These are phyloP conservation scores for Drosophila teissieri DNA, from an alignment of 1,140 invertebrate species.

Conservation along the genomic window DNA sequence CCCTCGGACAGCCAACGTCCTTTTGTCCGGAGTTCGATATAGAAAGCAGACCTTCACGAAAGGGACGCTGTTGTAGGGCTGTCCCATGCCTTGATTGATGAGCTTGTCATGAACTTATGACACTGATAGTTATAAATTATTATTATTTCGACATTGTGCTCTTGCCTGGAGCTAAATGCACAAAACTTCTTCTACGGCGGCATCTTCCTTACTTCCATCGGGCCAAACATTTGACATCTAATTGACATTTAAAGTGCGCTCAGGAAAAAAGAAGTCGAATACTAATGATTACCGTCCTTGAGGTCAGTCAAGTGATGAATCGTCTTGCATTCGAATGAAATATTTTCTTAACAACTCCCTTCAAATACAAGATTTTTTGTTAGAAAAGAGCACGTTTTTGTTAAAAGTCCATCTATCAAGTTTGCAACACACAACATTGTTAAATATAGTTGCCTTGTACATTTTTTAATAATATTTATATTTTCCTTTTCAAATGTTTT, in stretches of 20 bases:
- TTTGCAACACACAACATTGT: too few species aligned
- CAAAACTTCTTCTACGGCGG: constrained; percentile 41
- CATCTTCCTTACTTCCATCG: neutral
- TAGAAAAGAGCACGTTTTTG: too few species aligned
- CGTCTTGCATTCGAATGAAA: constrained; percentile 7
- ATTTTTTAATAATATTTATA: too few species aligned
- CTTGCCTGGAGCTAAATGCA: constrained; percentile 42
- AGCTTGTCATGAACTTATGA: constrained; percentile 82
- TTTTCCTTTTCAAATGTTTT: too few species aligned
- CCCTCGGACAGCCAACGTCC: constrained; percentile 41
- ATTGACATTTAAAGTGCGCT: constrained; percentile 76
- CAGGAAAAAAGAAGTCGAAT: constrained; percentile 8
- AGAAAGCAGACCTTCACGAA: constrained; percentile 6
- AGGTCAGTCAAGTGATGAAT: constrained; percentile 36
- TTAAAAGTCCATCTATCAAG: too few species aligned
- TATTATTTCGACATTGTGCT: constrained; percentile 77
- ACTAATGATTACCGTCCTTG: constrained; percentile 38
- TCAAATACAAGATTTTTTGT: neutral
- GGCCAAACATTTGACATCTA: constrained; percentile 72
- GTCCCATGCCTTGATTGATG: constrained; percentile 81
- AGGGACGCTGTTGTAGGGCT: constrained; percentile 48
- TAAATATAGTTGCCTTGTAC: too few species aligned
- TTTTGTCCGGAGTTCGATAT: constrained; percentile 22
- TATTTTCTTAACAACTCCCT: neutral
- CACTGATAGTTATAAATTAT: constrained; percentile 83